These are phyloP conservation scores for Habrosyne pyritoides DNA, from an alignment of 2,888 invertebrate species.

Conservation along the genomic window DNA sequence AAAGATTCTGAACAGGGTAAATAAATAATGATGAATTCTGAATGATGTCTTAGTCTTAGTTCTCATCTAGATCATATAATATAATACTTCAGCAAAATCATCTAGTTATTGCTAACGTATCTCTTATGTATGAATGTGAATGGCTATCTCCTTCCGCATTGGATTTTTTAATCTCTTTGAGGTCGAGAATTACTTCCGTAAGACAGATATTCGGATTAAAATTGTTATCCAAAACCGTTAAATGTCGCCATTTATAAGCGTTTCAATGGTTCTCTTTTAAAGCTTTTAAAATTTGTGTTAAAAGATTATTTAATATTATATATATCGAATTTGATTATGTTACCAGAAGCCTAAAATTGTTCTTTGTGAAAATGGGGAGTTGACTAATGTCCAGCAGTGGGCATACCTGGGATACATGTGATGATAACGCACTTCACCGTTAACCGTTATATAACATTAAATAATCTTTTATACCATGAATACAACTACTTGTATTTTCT, in stretches of 20 bases:
- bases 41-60: not conserved
- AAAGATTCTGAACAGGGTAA: too few relatives aligned
- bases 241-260: not conserved
- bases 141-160: not conserved
- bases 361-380: too few relatives aligned
- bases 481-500: too few relatives aligned
- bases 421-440: too few relatives aligned
- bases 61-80: not conserved
- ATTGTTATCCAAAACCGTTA: not conserved
- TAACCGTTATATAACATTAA: too few relatives aligned
- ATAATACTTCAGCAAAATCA: not conserved
- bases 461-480: too few relatives aligned
- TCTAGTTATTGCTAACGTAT: not conserved
- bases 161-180: slow-evolving; percentile 1
- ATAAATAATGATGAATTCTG: too few relatives aligned
- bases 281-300: not conserved
- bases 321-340: too few relatives aligned
- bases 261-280: not conserved
- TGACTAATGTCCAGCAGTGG: too few relatives aligned
- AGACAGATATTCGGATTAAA: not conserved
- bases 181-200: slow-evolving; percentile 1
- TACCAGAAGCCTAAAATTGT: too few relatives aligned
- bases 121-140: not conserved
- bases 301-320: not conserved
- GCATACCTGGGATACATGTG: too few relatives aligned